Conservation (phyloP, 2,888 invertebrate genomes). For the Sarcophaga variegata region DNA sequence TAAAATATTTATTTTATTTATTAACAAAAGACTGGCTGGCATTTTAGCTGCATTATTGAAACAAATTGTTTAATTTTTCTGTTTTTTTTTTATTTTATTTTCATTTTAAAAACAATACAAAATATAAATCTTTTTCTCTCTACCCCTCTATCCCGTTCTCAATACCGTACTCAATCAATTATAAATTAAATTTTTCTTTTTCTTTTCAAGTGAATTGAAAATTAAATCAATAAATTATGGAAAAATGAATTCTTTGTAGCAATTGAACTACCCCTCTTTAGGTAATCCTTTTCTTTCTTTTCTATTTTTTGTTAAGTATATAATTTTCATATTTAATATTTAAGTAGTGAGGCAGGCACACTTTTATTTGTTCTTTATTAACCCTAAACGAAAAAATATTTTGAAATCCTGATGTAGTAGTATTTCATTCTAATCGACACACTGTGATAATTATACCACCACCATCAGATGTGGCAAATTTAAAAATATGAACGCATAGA, state of each 20-base stretch:
- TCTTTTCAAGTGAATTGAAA: no score
- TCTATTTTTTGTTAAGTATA: background rate
- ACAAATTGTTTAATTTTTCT: no score
- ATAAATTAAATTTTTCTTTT: no score
- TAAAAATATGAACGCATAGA: no score
- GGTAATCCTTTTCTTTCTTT: background rate
- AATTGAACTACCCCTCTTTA: background rate
- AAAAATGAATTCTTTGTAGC: background rate
- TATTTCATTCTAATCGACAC: constrained; percentile 47
- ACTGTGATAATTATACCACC: constrained; percentile 61
- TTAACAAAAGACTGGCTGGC: background rate
- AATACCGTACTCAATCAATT: no score
- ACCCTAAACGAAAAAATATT: constrained; percentile 31
- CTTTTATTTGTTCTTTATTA: constrained; percentile 39
- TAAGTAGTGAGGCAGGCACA: background rate
- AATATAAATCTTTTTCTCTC: background rate
- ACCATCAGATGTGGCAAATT: constrained; percentile 40
- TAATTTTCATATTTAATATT: constrained; percentile 16
- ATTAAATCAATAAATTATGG: no score
- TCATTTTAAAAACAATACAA: background rate
- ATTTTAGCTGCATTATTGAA: background rate
- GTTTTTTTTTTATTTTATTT: background rate
- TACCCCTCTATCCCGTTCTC: no score
- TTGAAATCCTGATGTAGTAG: constrained; percentile 38
- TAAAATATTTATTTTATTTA: background rate